Evolutionary conservation across 2,797 vertebrate genomes (phyloP), one percentile per base, ranked within the genome.

Genomic region (Anguilla anguilla): DNA sequence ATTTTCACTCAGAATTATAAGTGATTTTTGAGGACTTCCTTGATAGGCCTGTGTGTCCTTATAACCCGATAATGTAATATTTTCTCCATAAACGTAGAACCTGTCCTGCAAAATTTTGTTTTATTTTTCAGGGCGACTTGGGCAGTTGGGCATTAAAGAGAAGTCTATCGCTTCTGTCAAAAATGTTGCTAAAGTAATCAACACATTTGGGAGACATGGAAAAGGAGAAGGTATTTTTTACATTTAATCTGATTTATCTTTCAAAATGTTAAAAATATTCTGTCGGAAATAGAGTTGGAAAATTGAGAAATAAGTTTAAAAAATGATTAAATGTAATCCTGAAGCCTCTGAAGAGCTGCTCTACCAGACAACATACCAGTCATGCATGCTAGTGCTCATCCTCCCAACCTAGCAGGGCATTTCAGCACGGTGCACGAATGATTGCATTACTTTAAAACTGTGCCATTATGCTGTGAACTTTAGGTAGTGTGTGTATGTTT

Each of bases 71-170:
- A 72, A 72, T 43, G 17, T 22, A 39, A 7, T 82, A 82, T 9
- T 39, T 59, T 57, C 49, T 39, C 11, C 39, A 53, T 55, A 6
- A 49, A 72, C 53, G 28, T 49, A 31, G 10, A 46, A 2, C 39
- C 22, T 46, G 17, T n/a, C 69, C 39, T 43, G 17, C 3, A 46
- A 43, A 79, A 77, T 35, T 72, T 3, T 9, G 86, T 88, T 0
- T n/a, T 72, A 86, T 89, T 83, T 88, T 92, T 87, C 74, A 99
- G 99, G 98, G 88, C 95, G 94, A 69, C 92, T 99, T 15, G 94
- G 97, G 89, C 98, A 98, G 51, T 93, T 97, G 91, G 98, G 98
- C 87, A 93, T 99, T 88, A 98, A 96, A 92, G 97, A 99, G 93
- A 96, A 94, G 6, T 96, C 90, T 88, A 90, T 95, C 87, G 92